Base-by-base conservation (phyloP, 2,888 invertebrate species). In the Stratiomys singularior region DNA sequence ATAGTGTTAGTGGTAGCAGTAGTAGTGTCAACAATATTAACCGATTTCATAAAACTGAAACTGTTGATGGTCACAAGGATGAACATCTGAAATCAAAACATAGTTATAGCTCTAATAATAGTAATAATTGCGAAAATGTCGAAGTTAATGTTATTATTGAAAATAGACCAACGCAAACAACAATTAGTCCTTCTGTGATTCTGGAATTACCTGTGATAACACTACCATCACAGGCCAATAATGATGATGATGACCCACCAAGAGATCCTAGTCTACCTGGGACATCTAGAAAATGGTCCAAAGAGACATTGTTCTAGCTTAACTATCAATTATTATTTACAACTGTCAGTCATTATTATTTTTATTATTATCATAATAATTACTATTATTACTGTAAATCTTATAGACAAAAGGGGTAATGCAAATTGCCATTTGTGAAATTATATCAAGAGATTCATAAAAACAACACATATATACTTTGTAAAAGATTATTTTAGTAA, bases 281-380 rank as follows among this genome's bases (percentile, higher is more conserved):
- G 80, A 83, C 86, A 72, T 83, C 85, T 78, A 84, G 87, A 80
- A 87, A 87, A 83, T 93, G 93, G 90, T 93, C 93, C 81, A 92
- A 93, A 84, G 94, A 94, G 89, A 94, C 94, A 84, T 90, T 94
- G 84, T 94, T 94, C 90, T 94, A 93, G 87, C 85, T 85, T 72
- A 79, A 58, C 64, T 76, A 76, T 66, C 58, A 37, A 74, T 74
- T 74, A 74, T 74, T n/a, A 46, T 69, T 74, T 74, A 37, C 18
- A 60, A 4, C 28, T 52, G 15, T 37, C 37, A 5, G 9, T 37
- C 5, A 37, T 37, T n/a, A n/a, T n/a, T n/a, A n/a, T n/a, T 9
- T 44, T 44, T 44, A 13, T 44, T 13, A 13, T 44, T 44, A 44
- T 13, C 44, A 13, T 44, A 44, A 44, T 44, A 44, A 44, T 44